Conservation (phyloP, 2,888 invertebrate genomes). For the Ectobius pallidus region DNA sequence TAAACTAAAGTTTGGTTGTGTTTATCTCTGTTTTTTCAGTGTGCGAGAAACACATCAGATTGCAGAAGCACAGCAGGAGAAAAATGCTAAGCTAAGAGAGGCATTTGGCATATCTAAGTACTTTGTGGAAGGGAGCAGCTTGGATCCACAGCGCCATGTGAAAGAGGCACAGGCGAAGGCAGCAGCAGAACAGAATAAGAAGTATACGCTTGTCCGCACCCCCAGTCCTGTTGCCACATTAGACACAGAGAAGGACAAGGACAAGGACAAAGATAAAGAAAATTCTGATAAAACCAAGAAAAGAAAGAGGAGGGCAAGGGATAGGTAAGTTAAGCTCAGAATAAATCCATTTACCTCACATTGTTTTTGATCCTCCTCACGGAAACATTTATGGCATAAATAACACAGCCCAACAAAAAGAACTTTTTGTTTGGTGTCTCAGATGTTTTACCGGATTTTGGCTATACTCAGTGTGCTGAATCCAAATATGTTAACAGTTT, state of each 20-base stretch:
- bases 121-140: slow-evolving; percentile 92
- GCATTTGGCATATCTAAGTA: slow-evolving; percentile 94
- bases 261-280: slow-evolving; percentile 50
- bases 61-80: slow-evolving; percentile 94
- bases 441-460: no score
- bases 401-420: no score
- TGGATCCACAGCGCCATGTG: slow-evolving; percentile 79
- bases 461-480: no score
- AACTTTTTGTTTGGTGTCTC: no score
- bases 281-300: slow-evolving; percentile 54
- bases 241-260: no score
- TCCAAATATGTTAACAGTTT: no score
- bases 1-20: no score
- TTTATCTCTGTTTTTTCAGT: slow-evolving; percentile 59
- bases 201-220: slow-evolving; percentile 77
- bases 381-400: no score
- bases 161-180: slow-evolving; percentile 62
- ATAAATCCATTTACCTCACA: no score
- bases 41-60: slow-evolving; percentile 95
- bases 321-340: slow-evolving; percentile 47
- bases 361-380: no score
- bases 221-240: slow-evolving; percentile 62
- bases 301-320: slow-evolving; percentile 50
- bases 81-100: slow-evolving; percentile 89
- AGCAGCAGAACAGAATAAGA: slow-evolving; percentile 56